Evolutionary conservation across 2,113 vertebrate genomes (phyloP), one percentile per base, ranked within the genome.

Genomic region (Tichodroma muraria): DNA sequence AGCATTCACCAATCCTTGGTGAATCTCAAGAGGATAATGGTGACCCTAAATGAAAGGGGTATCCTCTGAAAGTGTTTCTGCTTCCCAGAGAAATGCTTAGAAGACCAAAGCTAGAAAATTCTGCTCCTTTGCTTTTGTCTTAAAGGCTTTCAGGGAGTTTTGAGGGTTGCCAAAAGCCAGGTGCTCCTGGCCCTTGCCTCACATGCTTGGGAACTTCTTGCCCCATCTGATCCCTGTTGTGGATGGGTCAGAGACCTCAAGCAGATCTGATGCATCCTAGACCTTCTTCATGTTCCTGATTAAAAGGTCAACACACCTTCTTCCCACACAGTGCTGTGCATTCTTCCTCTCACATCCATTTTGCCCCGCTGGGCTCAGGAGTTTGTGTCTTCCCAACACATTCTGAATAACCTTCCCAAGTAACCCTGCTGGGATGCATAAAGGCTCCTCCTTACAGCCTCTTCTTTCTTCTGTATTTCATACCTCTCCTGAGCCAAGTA

Each of bases 401-500:
- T 90, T 64, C 50, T 92, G 88, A 95, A 89, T 91, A 93, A 88
- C 71, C 88, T 94, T 80, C 81, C 71, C 3, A 5, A 83, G 61
- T 44, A 85, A 78, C 16, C 64, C 85, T 92, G 68, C 80, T 90
- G 85, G 44, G 82, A 88, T 9, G 5, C 82, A 86, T 83, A 93
- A 95, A 94, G 53, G 11, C 60, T 94, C 33, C 76, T 94, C 38
- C 79, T 83, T 64, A 33, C 31, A 93, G 68, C 33, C 75, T 54
- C 38, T 95, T 91, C 68, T 73, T 90, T 35, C 79, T 91, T 35
- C 68, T 83, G 79, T 63, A 78, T 95, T 95, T 96, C 95, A 81
- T 85, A 87, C 69, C 80, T 93, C 91, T 94, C 93, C 88, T 81
- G 85, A 96, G 83, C 81, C 70, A 94, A 85, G 86, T 37, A 89